These are phyloP conservation scores for Ceratosolen fusciceps DNA, from an alignment of 1,140 invertebrate genomes.

Conservation along the genomic window DNA sequence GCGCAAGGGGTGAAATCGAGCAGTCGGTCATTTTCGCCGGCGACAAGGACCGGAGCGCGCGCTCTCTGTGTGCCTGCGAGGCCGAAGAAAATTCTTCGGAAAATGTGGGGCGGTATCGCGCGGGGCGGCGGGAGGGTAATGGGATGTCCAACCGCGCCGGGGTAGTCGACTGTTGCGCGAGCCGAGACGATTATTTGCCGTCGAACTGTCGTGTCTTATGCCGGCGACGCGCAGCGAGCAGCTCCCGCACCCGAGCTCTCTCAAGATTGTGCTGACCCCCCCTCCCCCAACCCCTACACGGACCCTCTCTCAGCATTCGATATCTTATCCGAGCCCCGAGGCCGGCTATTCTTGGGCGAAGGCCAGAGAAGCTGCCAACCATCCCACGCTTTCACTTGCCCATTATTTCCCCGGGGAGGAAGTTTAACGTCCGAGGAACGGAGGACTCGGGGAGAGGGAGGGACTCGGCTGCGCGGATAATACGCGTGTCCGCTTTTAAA, in stretches of 20 bases:
- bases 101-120: too few relatives aligned
- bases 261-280: conserved; percentile 35
- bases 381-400: conserved; percentile 19
- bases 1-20: neutral
- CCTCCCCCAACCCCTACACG: too few relatives aligned
- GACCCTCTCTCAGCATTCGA: conserved; percentile 29
- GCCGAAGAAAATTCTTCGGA: neutral
- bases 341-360: conserved; percentile 17
- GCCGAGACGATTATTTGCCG: conserved; percentile 43
- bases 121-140: neutral
- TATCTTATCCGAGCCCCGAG: conserved; percentile 3
- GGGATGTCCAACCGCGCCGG: neutral
- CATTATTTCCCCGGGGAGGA: conserved; percentile 48
- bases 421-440: conserved; percentile 47
- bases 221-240: neutral
- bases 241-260: neutral
- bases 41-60: neutral
- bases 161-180: conserved; percentile 28
- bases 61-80: too few relatives aligned
- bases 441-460: conserved; percentile 7
- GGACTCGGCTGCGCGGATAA: neutral
- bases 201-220: conserved; percentile 46
- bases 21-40: neutral
- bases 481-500: neutral
- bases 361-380: neutral